These are phyloP conservation scores for Microcebus ravelobensis DNA, from an alignment of 2,113 vertebrate species.

Conservation along the genomic window DNA sequence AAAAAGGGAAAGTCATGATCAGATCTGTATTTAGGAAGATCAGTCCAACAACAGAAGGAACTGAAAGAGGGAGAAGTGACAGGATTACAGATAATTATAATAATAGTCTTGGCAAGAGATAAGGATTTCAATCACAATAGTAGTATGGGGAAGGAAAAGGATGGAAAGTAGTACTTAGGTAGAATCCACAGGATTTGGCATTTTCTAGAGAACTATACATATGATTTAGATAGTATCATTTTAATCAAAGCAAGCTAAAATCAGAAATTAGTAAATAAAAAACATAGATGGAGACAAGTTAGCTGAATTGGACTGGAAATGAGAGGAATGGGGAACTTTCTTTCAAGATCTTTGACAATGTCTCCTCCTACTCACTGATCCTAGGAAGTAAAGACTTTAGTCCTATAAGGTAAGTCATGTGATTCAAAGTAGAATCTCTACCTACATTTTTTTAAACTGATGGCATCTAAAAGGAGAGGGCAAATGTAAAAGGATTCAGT, in stretches of 20 bases:
- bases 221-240: constrained; percentile 9
- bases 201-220: constrained; percentile 42
- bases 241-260: constrained; percentile 43
- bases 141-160: not conserved
- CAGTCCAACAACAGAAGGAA: not conserved
- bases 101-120: not conserved
- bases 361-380: constrained; percentile 12
- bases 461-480: not conserved
- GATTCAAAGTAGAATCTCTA: constrained; percentile 29
- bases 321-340: not conserved
- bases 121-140: not conserved
- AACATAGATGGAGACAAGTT: constrained; percentile 38
- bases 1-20: constrained; percentile 4
- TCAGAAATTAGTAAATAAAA: constrained; percentile 26
- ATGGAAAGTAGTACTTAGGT: not conserved
- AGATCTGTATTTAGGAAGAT: not conserved
- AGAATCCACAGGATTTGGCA: not conserved
- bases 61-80: not conserved
- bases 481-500: constrained; percentile 43
- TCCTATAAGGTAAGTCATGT: not conserved
- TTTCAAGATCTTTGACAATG: constrained; percentile 5
- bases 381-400: constrained; percentile 30
- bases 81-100: not conserved
- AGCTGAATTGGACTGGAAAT: not conserved
- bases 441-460: not conserved